Evolutionary conservation across 2,113 vertebrate genomes (phyloP).

Genomic region (Lathamus discolor): DNA sequence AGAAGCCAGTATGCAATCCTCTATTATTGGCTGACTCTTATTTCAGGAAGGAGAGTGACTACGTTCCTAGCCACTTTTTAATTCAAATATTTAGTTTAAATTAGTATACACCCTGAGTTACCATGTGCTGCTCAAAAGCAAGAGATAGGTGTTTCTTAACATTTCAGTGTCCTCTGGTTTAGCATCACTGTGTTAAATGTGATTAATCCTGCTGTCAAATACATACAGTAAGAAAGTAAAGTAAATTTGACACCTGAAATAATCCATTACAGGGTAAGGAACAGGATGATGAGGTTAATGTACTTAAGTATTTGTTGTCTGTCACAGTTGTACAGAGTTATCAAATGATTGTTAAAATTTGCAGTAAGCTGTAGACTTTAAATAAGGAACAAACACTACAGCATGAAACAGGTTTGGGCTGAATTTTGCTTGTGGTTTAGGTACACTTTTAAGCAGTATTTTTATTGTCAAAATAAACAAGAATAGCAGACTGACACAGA

Average conservation of each 20-base stretch:
- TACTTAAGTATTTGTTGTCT: neutral
- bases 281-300: neutral
- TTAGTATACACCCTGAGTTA: neutral
- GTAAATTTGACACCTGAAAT: neutral
- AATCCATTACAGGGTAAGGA: neutral
- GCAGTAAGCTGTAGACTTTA: neutral
- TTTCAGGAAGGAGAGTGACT: neutral
- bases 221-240: neutral
- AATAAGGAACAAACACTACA: neutral
- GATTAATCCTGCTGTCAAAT: neutral
- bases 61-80: neutral
- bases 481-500: fast-evolving
- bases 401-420: neutral
- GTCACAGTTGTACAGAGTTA: neutral
- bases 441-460: neutral
- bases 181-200: neutral
- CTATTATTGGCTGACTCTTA: neutral
- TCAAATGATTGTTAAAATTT: neutral
- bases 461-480: neutral
- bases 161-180: neutral
- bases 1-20: neutral
- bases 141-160: neutral
- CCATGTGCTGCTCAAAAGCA: neutral
- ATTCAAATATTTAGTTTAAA: neutral
- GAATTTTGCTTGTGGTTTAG: neutral